Evolutionary conservation across 1,140 invertebrate species (phyloP).

Genomic region (Sesamia nonagrioides): DNA sequence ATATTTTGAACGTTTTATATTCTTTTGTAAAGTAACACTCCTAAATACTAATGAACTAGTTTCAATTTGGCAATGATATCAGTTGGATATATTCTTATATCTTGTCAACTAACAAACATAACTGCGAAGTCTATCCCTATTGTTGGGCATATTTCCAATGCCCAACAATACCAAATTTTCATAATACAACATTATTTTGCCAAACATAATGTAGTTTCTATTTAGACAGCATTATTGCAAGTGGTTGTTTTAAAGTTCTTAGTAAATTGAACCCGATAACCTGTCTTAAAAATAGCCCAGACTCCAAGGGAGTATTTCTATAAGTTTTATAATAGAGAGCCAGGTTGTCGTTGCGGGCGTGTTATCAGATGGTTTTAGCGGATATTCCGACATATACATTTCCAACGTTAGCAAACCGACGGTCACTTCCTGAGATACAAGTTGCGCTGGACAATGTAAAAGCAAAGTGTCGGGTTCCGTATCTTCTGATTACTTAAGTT

Average conservation of each 20-base stretch:
- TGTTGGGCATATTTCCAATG: neutral
- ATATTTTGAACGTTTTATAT: too few species aligned
- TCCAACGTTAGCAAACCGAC: slow-evolving; percentile 31
- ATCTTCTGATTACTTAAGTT: neutral
- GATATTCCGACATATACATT: slow-evolving; percentile 43
- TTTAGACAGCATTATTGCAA: too few species aligned
- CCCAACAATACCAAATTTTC: too few species aligned
- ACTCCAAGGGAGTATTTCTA: neutral
- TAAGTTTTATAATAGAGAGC: neutral
- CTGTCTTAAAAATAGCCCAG: too few species aligned
- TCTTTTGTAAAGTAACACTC: too few species aligned
- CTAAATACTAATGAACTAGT: neutral
- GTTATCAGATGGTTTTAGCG: slow-evolving; percentile 37
- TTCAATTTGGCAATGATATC: neutral
- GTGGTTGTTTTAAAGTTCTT: too few species aligned
- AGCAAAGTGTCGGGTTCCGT: neutral
- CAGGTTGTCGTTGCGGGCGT: slow-evolving; percentile 5
- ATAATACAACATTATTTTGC: neutral
- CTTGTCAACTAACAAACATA: neutral
- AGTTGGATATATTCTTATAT: neutral
- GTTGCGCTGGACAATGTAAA: neutral
- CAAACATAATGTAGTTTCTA: too few species aligned
- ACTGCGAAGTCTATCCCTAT: neutral
- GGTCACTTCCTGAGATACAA: slow-evolving; percentile 33
- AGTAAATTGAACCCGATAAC: too few species aligned